Conservation (phyloP, 53 echinoderm and acorn worm genomes). For the Patiria pectinifera region DNA sequence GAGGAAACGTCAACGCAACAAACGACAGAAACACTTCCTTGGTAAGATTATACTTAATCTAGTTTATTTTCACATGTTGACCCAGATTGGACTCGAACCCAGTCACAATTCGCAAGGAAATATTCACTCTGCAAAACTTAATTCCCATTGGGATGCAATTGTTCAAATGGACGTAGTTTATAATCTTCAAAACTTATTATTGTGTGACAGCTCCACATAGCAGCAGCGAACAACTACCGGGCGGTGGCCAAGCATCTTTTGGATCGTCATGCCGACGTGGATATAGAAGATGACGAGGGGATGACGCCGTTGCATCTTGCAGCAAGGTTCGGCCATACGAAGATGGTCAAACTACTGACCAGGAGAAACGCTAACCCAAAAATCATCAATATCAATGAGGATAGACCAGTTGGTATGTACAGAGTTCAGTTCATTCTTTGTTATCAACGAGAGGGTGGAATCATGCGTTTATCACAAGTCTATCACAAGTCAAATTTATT, state of each 20-base stretch:
- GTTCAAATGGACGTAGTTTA: neutral
- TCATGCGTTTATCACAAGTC: too few species aligned
- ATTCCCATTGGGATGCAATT: too few species aligned
- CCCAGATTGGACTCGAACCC: neutral
- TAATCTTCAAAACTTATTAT: neutral
- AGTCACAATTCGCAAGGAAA: neutral
- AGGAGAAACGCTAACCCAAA: conserved; percentile 85
- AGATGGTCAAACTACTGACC: conserved; percentile 85
- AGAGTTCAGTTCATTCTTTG: too few species aligned
- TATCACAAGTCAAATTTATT: too few species aligned
- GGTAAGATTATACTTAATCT: conserved; percentile 59
- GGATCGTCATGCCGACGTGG: conserved; percentile 75
- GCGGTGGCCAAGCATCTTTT: conserved; percentile 81
- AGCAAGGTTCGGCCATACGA: conserved; percentile 84
- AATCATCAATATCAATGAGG: conserved; percentile 51
- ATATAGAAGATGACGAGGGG: conserved; percentile 77
- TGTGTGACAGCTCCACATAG: conserved; percentile 88
- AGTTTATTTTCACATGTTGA: too few species aligned
- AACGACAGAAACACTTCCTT: conserved; percentile 82
- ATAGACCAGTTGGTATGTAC: conserved; percentile 75
- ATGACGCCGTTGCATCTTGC: conserved; percentile 88
- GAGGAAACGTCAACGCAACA: conserved; percentile 83
- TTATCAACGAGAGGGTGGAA: too few species aligned
- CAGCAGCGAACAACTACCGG: conserved; percentile 94
- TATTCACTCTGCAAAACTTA: too few species aligned